These are phyloP conservation scores for Melanostigma gelatinosum DNA, from an alignment of 2,113 vertebrate species.

Conservation along the genomic window DNA sequence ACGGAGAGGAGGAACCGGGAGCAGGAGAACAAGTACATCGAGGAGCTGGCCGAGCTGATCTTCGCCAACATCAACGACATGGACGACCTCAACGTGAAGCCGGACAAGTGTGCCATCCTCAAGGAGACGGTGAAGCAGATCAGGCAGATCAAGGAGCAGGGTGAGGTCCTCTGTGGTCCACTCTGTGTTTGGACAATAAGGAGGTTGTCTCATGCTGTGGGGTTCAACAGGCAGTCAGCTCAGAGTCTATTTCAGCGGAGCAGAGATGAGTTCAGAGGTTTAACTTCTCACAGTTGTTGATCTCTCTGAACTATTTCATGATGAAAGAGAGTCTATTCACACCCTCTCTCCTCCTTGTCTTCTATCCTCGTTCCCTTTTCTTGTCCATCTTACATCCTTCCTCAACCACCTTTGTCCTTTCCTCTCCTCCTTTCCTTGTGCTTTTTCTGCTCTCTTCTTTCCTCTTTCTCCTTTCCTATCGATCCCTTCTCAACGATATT, in stretches of 20 bases:
- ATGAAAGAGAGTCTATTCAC: not conserved
- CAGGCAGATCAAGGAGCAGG: constrained; percentile 99
- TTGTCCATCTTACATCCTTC: not conserved
- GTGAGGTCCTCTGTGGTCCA: constrained; percentile 78
- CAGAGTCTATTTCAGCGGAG: not conserved
- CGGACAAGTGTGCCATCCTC: constrained; percentile 98
- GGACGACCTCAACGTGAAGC: constrained; percentile 98
- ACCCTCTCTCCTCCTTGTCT: not conserved
- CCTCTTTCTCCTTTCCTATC: not conserved
- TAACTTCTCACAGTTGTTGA: not conserved
- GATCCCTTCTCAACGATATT: not conserved
- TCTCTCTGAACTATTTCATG: not conserved
- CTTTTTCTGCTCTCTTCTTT: not conserved
- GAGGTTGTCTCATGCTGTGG: not conserved
- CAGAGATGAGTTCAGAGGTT: not conserved
- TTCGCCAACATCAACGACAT: constrained; percentile 98
- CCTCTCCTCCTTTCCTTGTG: not conserved
- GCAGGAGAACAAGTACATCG: constrained; percentile 98
- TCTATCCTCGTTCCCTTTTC: not conserved
- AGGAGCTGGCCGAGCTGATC: constrained; percentile 98
- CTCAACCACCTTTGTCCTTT: not conserved
- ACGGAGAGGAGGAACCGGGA: constrained; percentile 95
- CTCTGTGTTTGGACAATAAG: no score
- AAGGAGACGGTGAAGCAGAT: constrained; percentile 99
- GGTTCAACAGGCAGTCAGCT: not conserved